Percentiles rank a stretch among this genome's conserved stretches.
These are phyloP conservation scores for Lomographa bimaculata DNA, from an alignment of 2,888 invertebrate species.

Conservation along the genomic window DNA sequence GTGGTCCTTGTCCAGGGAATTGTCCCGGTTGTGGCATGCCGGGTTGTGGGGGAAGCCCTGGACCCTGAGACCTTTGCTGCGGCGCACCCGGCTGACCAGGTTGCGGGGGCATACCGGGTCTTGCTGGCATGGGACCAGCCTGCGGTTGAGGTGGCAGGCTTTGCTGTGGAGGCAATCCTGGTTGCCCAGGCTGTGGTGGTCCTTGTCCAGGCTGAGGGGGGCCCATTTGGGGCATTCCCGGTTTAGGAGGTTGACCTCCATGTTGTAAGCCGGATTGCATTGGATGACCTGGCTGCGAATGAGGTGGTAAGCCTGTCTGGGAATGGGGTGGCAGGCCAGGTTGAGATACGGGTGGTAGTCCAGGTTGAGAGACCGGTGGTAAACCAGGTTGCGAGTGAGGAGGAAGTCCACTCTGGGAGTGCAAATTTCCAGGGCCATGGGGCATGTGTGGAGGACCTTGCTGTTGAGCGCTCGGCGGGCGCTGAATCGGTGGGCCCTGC, in stretches of 20 bases:
- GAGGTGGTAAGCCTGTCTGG: constrained; percentile 1
- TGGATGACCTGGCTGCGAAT: no score
- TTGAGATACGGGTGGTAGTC: constrained; percentile 45
- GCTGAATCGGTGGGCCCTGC: constrained; percentile 44
- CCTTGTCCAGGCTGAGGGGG: constrained; percentile 20
- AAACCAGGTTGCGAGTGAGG: constrained; percentile 10
- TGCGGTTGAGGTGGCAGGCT: constrained; percentile 14
- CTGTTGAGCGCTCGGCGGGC: constrained; percentile 47
- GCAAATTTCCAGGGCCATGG: constrained; percentile 2
- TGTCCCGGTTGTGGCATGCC: constrained; percentile 34
- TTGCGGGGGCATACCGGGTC: constrained; percentile 27
- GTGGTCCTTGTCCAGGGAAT: constrained; percentile 14
- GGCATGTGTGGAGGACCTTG: constrained; percentile 24
- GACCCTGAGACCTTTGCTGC: constrained; percentile 33
- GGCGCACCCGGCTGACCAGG: constrained; percentile 35
- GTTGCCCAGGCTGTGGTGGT: constrained; percentile 32
- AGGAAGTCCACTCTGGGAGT: no score
- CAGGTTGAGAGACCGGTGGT: constrained; percentile 13
- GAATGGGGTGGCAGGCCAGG: constrained; percentile 30
- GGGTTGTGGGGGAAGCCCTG: constrained; percentile 29
- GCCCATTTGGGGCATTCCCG: constrained; percentile 34
- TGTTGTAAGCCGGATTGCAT: constrained; percentile 30
- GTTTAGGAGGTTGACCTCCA: constrained; percentile 31
- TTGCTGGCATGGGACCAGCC: constrained; percentile 11
- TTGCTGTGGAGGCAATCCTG: constrained; percentile 33